Evolutionary conservation across 30 jellyfish, hydroid and myxozoan genomes (phyloP), one percentile per base, ranked within the genome.

Genomic region (Sanderia malayensis): DNA sequence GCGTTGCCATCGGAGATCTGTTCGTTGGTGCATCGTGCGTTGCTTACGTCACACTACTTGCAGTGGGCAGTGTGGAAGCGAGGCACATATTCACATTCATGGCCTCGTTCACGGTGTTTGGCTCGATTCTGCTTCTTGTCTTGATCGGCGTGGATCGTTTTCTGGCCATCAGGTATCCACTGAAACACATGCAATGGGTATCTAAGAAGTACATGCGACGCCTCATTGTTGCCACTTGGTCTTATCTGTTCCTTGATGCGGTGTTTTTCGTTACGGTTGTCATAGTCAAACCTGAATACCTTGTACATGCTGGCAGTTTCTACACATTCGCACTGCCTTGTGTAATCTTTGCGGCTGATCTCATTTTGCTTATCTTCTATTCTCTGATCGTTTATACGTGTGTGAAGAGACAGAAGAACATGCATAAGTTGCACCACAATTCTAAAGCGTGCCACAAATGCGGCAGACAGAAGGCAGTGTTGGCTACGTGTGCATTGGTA

Each of bases 141-240:
- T 30, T 78, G 32, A 78, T 78, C 53, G 89, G 89, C 31, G 29
- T 65, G 4, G 89, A 78, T 34, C 76, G 89, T 30, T 45, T 78
- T 1, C 37, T 66, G 25, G 89, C 89, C 22, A 79, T 78, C 20
- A 70, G 71, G 22, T 53, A 27, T 32, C 89, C 89, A 8, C 27
- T 78, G 32, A 78, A 47, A 31, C 89, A 78, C 53, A 67, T 70
- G 22, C 18, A 41, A 24, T 78, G 81, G 89, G 89, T 66, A 10
- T 37, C 57, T 30, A 47, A 28, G 24, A 65, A 61, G 1, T 30
- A 55, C 19, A 37, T 78, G 26, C 3, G 33, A 11, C 64, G 49
- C 61, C 72, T 69, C 9, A 57, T 65, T 28, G 13, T 65, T 1
- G 22, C 0, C 8, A 1, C 41, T n/a, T 78, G 89, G 89, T 24